These are phyloP conservation scores for Lysandra bellargus DNA, from an alignment of 2,888 invertebrate genomes.

Conservation along the genomic window DNA sequence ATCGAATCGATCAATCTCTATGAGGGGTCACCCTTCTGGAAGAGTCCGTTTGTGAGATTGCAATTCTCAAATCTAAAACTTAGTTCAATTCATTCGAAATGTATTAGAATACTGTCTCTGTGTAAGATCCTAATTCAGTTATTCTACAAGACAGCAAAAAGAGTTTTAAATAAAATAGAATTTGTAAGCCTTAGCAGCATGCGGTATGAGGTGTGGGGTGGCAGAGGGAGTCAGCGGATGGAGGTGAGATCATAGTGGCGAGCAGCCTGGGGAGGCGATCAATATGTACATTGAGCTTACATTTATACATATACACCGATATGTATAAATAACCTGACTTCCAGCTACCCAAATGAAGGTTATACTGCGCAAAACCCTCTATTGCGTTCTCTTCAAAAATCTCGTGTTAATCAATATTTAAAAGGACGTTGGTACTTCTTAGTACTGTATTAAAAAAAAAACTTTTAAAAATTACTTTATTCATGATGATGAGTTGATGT, in stretches of 20 bases:
- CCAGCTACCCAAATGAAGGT: slow-evolving; percentile 78
- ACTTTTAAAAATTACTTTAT: neutral
- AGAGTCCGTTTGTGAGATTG: no score
- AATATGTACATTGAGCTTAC: slow-evolving; percentile 80
- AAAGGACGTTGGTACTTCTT: neutral
- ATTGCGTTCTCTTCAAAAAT: slow-evolving; percentile 55
- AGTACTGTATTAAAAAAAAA: neutral
- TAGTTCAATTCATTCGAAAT: neutral
- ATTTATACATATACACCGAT: slow-evolving; percentile 59
- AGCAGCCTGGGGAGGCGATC: slow-evolving; percentile 79
- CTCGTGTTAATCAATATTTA: neutral
- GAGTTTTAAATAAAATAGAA: neutral
- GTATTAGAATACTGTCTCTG: neutral
- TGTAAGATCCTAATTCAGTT: neutral
- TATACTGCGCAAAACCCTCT: slow-evolving; percentile 78
- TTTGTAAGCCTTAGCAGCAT: slow-evolving; percentile 66
- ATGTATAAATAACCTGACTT: slow-evolving; percentile 76
- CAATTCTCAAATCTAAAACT: no score
- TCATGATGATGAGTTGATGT: no score
- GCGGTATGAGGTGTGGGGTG: slow-evolving; percentile 58
- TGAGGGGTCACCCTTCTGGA: no score
- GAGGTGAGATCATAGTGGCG: slow-evolving; percentile 81
- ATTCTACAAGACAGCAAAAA: neutral
- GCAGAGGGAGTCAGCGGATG: slow-evolving; percentile 71
- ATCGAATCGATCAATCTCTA: no score